A percentile compares a stretch with the other conserved stretches of the same genome.
These are phyloP conservation scores for Xiphophorus couchianus DNA, from an alignment of 2,113 vertebrate species.

Conservation along the genomic window DNA sequence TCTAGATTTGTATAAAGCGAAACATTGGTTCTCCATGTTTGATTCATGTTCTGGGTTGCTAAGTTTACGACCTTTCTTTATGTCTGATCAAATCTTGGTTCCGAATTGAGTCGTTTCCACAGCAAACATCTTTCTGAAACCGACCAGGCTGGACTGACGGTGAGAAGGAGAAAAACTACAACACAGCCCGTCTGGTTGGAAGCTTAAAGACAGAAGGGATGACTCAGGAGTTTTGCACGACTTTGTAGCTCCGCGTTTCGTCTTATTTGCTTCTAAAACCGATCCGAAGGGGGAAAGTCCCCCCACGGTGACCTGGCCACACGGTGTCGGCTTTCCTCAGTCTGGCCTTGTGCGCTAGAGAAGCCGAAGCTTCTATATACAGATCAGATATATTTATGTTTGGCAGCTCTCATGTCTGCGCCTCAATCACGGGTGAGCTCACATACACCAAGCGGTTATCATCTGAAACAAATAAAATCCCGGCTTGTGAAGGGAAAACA, in stretches of 20 bases:
- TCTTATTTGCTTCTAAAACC: constrained; percentile 71
- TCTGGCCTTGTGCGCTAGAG: constrained; percentile 29
- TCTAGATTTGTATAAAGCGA: too few relatives aligned
- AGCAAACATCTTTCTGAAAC: background rate
- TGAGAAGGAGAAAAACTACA: background rate
- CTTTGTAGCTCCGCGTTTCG: constrained; percentile 41
- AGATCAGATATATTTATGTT: constrained; percentile 59
- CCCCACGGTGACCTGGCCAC: constrained; percentile 47
- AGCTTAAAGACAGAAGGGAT: background rate
- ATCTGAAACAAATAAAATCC: background rate
- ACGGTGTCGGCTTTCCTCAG: constrained; percentile 67
- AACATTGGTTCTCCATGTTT: too few relatives aligned
- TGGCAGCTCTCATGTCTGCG: constrained; percentile 41
- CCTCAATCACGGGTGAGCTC: constrained; percentile 49
- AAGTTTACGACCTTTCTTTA: background rate
- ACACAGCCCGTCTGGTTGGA: background rate
- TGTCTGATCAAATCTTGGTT: background rate
- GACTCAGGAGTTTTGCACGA: background rate
- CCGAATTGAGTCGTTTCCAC: background rate
- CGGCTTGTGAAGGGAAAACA: background rate
- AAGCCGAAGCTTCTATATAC: constrained; percentile 52
- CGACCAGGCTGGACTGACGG: background rate
- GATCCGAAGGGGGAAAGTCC: constrained; percentile 71
- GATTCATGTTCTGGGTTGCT: too few relatives aligned
- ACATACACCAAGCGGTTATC: constrained; percentile 19